Conservation (phyloP, 2,113 vertebrate genomes). For the Catagonus wagneri region DNA sequence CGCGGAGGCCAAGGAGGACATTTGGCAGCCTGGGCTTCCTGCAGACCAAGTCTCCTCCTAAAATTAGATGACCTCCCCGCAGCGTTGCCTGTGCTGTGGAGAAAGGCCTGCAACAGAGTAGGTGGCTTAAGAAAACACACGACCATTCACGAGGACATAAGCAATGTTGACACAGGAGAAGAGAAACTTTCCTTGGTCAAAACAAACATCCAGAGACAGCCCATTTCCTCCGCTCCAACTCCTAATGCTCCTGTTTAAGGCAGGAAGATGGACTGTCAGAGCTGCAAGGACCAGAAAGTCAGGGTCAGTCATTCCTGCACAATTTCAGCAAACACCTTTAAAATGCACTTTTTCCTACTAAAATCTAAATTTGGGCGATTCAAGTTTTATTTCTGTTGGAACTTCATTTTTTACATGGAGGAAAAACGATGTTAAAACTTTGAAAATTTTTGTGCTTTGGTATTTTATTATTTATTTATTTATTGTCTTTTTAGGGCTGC, state of each 20-base stretch:
- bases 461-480: too few relatives aligned
- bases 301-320: background rate
- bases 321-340: background rate
- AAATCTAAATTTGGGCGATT: background rate
- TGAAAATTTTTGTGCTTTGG: background rate
- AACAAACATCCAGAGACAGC: slow-evolving; percentile 67
- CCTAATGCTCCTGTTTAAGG: background rate
- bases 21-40: slow-evolving; percentile 73
- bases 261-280: background rate
- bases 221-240: background rate
- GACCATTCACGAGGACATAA: slow-evolving; percentile 47
- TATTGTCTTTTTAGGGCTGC: too few relatives aligned
- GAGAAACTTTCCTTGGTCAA: slow-evolving; percentile 72
- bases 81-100: background rate
- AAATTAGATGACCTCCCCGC: slow-evolving; percentile 67
- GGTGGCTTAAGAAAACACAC: slow-evolving; percentile 76
- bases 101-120: slow-evolving; percentile 65
- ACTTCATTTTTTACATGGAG: background rate
- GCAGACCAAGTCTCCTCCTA: slow-evolving; percentile 67
- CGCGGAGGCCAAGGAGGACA: slow-evolving; percentile 70
- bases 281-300: background rate
- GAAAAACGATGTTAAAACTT: background rate
- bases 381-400: background rate
- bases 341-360: background rate
- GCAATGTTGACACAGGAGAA: slow-evolving; percentile 22